phyloP scores from a whole-genome alignment of 2,888 invertebrate species.

The Liopterus haemorrhoidalis region DNA sequence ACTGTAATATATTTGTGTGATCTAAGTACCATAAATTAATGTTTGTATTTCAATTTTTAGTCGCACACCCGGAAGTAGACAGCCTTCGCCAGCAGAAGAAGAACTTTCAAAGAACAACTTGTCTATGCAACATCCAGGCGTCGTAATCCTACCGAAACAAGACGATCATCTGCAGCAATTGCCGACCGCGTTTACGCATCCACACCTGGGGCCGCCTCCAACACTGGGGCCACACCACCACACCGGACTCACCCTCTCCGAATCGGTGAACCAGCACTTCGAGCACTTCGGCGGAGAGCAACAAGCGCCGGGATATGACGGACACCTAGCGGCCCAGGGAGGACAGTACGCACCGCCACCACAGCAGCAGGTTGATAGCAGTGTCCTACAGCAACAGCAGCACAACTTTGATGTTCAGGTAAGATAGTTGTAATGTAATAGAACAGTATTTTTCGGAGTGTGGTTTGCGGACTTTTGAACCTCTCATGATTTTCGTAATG shows the following conservation, averaged over 20 bases:
- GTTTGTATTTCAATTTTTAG: constrained; percentile 48
- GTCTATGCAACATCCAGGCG: constrained; percentile 41
- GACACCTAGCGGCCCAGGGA: constrained; percentile 36
- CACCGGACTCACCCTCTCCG: constrained; percentile 47
- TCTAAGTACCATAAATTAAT: not conserved
- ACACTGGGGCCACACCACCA: constrained; percentile 47
- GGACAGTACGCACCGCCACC: constrained; percentile 44
- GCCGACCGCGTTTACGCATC: constrained; percentile 44
- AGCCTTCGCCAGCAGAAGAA: constrained; percentile 87
- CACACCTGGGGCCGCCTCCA: constrained; percentile 43
- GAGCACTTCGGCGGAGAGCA: constrained; percentile 42
- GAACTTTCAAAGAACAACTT: constrained; percentile 57
- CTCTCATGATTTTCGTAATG: too few species aligned
- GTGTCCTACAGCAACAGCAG: constrained; percentile 52
- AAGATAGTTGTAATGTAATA: too few species aligned
- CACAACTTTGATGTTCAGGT: constrained; percentile 79
- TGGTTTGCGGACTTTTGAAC: too few species aligned
- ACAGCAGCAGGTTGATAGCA: constrained; percentile 45
- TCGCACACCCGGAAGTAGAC: constrained; percentile 84
- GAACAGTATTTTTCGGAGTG: too few species aligned
- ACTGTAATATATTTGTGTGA: not conserved
- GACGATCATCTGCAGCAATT: constrained; percentile 50
- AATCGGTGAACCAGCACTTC: constrained; percentile 46
- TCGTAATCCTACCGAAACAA: constrained; percentile 52
- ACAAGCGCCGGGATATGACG: constrained; percentile 31